These are phyloP conservation scores for Spilarctia lutea DNA, from an alignment of 2,888 invertebrate genomes.

Conservation along the genomic window DNA sequence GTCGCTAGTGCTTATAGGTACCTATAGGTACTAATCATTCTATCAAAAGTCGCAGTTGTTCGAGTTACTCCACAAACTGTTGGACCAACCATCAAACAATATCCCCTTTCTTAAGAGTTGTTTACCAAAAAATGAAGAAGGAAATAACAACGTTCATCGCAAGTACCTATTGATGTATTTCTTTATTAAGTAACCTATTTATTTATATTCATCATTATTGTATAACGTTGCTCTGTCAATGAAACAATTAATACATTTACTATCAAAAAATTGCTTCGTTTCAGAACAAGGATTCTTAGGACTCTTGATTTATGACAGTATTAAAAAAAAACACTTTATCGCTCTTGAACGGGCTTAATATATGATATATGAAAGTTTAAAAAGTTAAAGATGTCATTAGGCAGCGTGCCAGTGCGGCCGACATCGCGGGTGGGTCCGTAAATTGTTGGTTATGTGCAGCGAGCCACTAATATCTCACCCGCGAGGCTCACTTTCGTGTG, in stretches of 20 bases:
- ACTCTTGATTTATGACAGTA: background rate
- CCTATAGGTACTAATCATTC: no score
- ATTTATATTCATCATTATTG: background rate
- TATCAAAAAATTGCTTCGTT: background rate
- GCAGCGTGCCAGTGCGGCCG: constrained; percentile 35
- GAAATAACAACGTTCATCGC: no score
- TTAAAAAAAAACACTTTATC: background rate
- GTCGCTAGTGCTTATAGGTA: no score
- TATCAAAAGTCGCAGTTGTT: no score
- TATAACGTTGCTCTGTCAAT: background rate
- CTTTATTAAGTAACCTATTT: no score
- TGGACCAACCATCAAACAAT: no score
- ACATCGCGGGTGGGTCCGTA: constrained; percentile 28
- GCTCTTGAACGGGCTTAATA: background rate
- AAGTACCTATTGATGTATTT: no score
- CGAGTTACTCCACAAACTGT: no score
- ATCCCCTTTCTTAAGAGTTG: no score
- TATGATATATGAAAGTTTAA: constrained; percentile 13
- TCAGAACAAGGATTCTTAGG: background rate
- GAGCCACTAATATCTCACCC: constrained; percentile 41
- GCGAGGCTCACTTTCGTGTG: background rate
- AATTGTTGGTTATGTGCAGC: constrained; percentile 29
- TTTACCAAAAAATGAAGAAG: no score
- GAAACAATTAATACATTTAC: background rate
- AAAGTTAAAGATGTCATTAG: constrained; percentile 38